These are phyloP conservation scores for Aphaenogaster rudis DNA, from an alignment of 1,140 invertebrate species.

Conservation along the genomic window DNA sequence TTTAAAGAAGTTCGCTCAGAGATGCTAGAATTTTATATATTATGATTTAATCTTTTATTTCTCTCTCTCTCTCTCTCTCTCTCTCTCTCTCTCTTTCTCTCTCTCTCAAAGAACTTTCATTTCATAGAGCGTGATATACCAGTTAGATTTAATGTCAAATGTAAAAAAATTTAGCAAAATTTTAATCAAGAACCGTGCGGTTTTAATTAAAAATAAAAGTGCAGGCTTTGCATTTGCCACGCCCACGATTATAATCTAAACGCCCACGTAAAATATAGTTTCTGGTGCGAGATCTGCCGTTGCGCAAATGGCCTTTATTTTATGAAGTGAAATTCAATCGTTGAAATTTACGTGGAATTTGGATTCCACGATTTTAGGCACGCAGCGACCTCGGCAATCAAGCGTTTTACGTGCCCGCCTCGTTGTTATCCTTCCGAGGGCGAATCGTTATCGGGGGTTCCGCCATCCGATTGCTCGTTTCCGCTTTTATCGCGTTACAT, in stretches of 20 bases:
- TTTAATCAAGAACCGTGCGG: slow-evolving; percentile 25
- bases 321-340: neutral
- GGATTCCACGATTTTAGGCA: neutral
- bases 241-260: neutral
- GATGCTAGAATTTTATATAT: neutral
- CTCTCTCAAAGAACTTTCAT: slow-evolving; percentile 1
- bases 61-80: too few species aligned
- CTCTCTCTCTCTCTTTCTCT: too few species aligned
- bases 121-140: neutral
- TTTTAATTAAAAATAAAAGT: slow-evolving; percentile 17
- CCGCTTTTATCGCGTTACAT: slow-evolving; percentile 25
- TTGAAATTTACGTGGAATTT: neutral
- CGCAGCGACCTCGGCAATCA: neutral
- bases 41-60: neutral
- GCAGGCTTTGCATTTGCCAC: neutral
- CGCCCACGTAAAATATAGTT: neutral
- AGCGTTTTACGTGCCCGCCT: neutral
- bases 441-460: neutral
- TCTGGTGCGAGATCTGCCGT: neutral
- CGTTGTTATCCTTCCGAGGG: neutral
- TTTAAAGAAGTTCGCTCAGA: neutral
- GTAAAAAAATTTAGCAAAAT: slow-evolving; percentile 20
- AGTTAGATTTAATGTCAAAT: neutral
- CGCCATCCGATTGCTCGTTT: slow-evolving; percentile 16
- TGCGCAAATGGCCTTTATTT: neutral